Conservation (phyloP, 2,113 vertebrate species). For the Clarias magur region DNA sequence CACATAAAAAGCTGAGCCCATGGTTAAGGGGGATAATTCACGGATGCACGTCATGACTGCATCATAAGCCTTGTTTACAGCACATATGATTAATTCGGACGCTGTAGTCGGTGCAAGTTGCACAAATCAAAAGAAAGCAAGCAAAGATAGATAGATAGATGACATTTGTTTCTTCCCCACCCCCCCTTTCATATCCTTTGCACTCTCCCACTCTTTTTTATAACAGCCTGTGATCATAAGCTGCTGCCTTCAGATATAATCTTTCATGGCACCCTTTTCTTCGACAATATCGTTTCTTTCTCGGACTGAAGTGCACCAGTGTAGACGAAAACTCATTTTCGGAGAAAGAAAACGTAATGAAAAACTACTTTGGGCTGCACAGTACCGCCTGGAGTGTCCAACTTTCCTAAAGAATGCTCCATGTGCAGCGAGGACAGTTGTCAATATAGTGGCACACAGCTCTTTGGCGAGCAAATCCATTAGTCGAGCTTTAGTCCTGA, state of each 20-base stretch:
- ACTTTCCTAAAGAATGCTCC: slow-evolving; percentile 7
- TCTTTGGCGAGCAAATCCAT: slow-evolving; percentile 36
- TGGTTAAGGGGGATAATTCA: slow-evolving; percentile 12
- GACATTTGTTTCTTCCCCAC: neutral
- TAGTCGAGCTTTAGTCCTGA: slow-evolving; percentile 26
- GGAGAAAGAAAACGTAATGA: slow-evolving; percentile 31
- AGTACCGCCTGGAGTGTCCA: slow-evolving; percentile 5
- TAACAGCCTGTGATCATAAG: slow-evolving; percentile 29
- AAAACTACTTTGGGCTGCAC: slow-evolving; percentile 9
- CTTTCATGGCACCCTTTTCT: slow-evolving; percentile 11
- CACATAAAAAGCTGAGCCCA: neutral
- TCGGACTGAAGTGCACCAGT: slow-evolving; percentile 25
- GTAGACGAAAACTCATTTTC: slow-evolving; percentile 41
- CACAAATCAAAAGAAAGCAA: slow-evolving; percentile 20
- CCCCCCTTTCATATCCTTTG: neutral
- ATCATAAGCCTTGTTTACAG: slow-evolving; percentile 25
- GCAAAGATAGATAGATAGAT: slow-evolving; percentile 1
- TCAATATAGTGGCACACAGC: slow-evolving; percentile 15
- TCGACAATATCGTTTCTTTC: slow-evolving; percentile 30
- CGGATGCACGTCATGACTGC: neutral
- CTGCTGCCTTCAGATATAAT: slow-evolving; percentile 44
- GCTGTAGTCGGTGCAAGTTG: neutral
- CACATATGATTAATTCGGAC: slow-evolving; percentile 19
- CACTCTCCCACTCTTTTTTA: neutral
- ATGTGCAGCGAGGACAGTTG: slow-evolving; percentile 22